These are phyloP conservation scores for Onthophagus taurus DNA, from an alignment of 1,140 invertebrate genomes.

Conservation along the genomic window DNA sequence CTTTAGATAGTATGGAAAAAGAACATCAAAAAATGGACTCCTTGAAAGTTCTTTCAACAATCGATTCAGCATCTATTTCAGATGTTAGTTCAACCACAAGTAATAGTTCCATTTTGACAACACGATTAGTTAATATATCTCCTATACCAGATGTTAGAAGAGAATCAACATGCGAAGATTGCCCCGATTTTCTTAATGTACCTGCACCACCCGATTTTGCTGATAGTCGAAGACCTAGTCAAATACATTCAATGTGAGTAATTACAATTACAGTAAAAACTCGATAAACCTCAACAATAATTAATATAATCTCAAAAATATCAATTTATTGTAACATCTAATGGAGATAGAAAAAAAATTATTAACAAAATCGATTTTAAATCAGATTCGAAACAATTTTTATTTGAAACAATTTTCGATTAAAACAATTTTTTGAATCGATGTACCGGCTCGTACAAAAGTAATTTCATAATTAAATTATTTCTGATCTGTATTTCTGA, in stretches of 20 bases:
- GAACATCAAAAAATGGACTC: constrained; percentile 26
- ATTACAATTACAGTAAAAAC: neutral
- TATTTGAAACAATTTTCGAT: too few species aligned
- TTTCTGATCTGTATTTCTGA: too few species aligned
- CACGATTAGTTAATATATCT: constrained; percentile 48
- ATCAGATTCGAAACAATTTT: too few species aligned
- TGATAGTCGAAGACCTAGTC: constrained; percentile 50
- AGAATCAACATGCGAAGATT: constrained; percentile 49
- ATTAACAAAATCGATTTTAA: too few species aligned
- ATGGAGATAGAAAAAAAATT: too few species aligned
- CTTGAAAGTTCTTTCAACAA: constrained; percentile 37
- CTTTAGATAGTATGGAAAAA: constrained; percentile 24
- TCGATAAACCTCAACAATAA: too few species aligned
- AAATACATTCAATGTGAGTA: constrained; percentile 28
- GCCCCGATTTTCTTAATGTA: constrained; percentile 35
- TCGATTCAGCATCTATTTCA: constrained; percentile 38
- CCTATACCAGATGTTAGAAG: constrained; percentile 57
- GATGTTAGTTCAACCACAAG: constrained; percentile 46
- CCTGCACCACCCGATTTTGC: constrained; percentile 69
- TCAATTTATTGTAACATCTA: too few species aligned
- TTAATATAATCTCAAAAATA: too few species aligned
- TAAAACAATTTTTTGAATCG: too few species aligned
- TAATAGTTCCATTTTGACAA: constrained; percentile 36
- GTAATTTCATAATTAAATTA: too few species aligned
- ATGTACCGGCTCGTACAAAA: too few species aligned